Percentiles rank a stretch among this genome's conserved stretches.
Conservation (phyloP, 2,888 invertebrate genomes). For the Aplocera efformata region DNA sequence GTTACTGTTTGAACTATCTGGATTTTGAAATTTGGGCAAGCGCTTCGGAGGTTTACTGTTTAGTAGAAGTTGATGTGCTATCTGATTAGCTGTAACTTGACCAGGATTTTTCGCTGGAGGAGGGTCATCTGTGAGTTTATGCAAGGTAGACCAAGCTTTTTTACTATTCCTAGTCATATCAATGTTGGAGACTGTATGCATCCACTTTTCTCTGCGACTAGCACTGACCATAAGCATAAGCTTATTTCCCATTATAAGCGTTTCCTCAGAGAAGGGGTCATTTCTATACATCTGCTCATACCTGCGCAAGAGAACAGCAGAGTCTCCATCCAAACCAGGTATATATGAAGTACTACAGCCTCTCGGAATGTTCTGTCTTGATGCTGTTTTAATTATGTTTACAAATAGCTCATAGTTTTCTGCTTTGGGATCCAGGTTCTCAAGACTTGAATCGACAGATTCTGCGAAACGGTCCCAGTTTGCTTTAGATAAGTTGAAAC, state of each 20-base stretch:
- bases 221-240: constrained; percentile 1
- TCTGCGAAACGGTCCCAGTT: too few species aligned
- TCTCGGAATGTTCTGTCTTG: background rate
- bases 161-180: constrained; percentile 13
- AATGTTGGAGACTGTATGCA: constrained; percentile 1
- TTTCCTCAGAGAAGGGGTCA: constrained; percentile 8
- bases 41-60: too few species aligned
- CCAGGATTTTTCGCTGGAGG: too few species aligned
- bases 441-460: too few species aligned
- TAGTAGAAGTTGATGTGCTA: too few species aligned
- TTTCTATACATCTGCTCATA: background rate
- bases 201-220: constrained; percentile 9
- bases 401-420: background rate
- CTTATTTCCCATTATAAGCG: constrained; percentile 1
- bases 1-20: too few species aligned
- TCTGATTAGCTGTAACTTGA: too few species aligned
- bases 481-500: background rate
- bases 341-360: too few species aligned
- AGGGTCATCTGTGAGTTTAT: constrained; percentile 7
- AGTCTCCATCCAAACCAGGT: background rate
- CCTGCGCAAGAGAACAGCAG: background rate
- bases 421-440: background rate
- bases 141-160: constrained; percentile 5
- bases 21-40: too few species aligned
- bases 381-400: background rate